phyloP scores from a whole-genome alignment of 1,140 invertebrate genomes.

The Gonatopus flavifemur region DNA sequence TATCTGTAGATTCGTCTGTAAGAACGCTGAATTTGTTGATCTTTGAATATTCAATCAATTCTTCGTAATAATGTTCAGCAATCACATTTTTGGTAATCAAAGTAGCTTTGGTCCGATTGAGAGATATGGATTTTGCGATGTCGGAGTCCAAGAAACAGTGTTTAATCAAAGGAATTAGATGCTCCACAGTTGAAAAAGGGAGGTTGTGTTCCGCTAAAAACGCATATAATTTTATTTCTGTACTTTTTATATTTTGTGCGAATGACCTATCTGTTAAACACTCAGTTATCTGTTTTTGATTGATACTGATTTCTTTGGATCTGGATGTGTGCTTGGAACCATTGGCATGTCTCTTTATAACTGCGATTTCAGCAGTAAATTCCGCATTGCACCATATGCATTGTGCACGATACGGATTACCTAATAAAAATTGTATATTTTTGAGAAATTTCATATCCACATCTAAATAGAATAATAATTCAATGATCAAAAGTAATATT shows the following conservation, averaged over 20 bases:
- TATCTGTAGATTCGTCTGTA: conserved; percentile 16
- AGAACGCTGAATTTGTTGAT: conserved; percentile 3
- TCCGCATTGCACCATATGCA: too few species aligned
- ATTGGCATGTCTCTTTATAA: too few species aligned
- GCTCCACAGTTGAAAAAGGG: conserved; percentile 24
- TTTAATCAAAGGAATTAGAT: conserved; percentile 20
- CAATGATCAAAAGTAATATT: too few species aligned
- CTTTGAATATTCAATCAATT: conserved; percentile 6
- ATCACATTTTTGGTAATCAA: conserved; percentile 4
- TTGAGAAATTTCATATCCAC: too few species aligned
- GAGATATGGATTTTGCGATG: conserved; percentile 13
- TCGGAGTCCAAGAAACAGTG: conserved; percentile 16
- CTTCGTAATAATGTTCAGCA: neutral
- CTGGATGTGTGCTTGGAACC: too few species aligned
- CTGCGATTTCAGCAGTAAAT: too few species aligned
- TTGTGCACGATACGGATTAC: too few species aligned
- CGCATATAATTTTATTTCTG: conserved; percentile 19
- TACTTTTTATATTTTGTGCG: conserved; percentile 13
- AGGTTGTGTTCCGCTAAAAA: conserved; percentile 28
- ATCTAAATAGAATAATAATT: too few species aligned
- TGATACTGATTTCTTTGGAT: too few species aligned
- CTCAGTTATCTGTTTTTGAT: too few species aligned
- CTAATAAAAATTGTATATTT: too few species aligned
- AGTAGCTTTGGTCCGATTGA: conserved; percentile 11
- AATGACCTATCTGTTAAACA: too few species aligned